Evolutionary conservation across 2,888 invertebrate genomes (phyloP).

Genomic region (Mylabris sibirica): DNA sequence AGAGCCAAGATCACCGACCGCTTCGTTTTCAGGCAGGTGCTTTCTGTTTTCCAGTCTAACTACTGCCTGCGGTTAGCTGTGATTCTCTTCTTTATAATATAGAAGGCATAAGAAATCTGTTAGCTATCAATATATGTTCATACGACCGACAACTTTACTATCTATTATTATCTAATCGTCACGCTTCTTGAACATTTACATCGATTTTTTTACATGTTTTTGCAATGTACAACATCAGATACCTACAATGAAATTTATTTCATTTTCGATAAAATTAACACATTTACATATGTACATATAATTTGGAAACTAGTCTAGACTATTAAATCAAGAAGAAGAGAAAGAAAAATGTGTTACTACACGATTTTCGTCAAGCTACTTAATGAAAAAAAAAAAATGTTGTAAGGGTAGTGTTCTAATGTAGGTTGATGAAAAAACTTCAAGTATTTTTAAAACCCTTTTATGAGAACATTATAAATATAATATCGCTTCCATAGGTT

Average conservation of each 20-base stretch:
- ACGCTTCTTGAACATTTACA: slow-evolving; percentile 29
- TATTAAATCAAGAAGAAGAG: not conserved
- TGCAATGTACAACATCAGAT: slow-evolving; percentile 4
- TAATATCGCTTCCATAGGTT: not conserved
- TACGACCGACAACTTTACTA: slow-evolving; percentile 19
- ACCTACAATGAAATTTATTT: not conserved
- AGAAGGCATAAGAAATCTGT: slow-evolving; percentile 28
- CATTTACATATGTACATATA: not conserved
- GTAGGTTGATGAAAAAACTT: not conserved
- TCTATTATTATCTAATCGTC: slow-evolving; percentile 33
- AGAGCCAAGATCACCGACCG: slow-evolving; percentile 35
- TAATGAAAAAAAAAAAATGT: slow-evolving; percentile 6
- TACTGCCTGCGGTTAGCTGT: slow-evolving; percentile 33
- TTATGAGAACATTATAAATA: slow-evolving; percentile 25
- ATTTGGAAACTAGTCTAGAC: not conserved
- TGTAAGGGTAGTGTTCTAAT: slow-evolving; percentile 17
- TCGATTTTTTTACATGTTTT: slow-evolving; percentile 15
- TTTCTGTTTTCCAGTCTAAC: slow-evolving; percentile 37
- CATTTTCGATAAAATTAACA: slow-evolving; percentile 2
- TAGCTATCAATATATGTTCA: slow-evolving; percentile 26
- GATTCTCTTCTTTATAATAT: slow-evolving; percentile 27
- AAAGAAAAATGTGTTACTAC: slow-evolving; percentile 18
- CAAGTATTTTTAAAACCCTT: slow-evolving; percentile 26
- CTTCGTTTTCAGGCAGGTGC: slow-evolving; percentile 30
- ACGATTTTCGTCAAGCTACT: slow-evolving; percentile 25